phyloP scores from a whole-genome alignment of 2,797 vertebrate genomes.

The Anniella stebbinsi region DNA sequence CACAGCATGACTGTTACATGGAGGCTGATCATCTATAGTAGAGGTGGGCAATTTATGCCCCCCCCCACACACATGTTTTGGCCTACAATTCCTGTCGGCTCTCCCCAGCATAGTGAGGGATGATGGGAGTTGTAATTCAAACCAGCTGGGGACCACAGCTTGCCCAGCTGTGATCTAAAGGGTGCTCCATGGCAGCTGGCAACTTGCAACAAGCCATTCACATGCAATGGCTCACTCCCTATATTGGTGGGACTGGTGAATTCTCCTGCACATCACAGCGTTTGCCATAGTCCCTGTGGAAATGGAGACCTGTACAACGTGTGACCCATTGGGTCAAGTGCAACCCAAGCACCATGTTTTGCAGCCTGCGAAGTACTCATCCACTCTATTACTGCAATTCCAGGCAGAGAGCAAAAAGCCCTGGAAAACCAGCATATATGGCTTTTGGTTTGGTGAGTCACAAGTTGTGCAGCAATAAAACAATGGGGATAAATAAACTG shows the following conservation, averaged over 20 bases:
- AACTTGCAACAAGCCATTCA: neutral
- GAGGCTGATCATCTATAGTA: too few species aligned
- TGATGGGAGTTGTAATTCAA: too few species aligned
- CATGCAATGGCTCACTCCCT: neutral
- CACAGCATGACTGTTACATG: too few species aligned
- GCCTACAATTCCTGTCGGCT: too few species aligned
- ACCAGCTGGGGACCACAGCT: too few species aligned
- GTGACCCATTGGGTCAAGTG: neutral
- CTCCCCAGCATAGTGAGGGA: too few species aligned
- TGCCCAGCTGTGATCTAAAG: neutral
- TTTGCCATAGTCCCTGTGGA: neutral
- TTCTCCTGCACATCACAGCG: neutral
- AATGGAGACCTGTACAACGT: neutral
- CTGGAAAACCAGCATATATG: neutral
- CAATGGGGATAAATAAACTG: too few species aligned
- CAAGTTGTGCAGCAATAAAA: neutral
- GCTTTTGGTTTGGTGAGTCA: neutral
- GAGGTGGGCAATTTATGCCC: too few species aligned
- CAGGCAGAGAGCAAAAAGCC: neutral
- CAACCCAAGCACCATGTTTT: neutral
- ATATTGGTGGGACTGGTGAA: neutral
- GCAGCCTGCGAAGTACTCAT: neutral
- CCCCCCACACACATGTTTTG: too few species aligned
- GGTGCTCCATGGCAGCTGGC: neutral
- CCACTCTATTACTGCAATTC: neutral